Evolutionary conservation across 2,113 vertebrate genomes (phyloP).

Genomic region (Carassius gibelio): DNA sequence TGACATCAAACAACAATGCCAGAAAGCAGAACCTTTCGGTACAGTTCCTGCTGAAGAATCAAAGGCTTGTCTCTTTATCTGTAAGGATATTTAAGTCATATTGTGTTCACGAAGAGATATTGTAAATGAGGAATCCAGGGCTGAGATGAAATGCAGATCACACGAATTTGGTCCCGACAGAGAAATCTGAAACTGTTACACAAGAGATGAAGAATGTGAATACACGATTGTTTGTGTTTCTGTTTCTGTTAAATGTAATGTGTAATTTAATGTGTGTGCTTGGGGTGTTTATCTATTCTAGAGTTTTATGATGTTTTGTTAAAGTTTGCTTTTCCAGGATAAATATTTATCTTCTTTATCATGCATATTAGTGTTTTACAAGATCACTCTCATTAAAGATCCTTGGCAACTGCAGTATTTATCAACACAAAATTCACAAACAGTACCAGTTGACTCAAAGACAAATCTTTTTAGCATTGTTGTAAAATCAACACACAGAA

Average conservation of each 20-base stretch:
- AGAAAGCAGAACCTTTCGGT: not conserved
- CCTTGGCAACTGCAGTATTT: too few species aligned
- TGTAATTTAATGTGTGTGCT: not conserved
- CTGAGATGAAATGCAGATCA: not conserved
- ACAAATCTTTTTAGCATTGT: too few species aligned
- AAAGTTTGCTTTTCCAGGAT: not conserved
- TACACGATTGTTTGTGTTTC: not conserved
- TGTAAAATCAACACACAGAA: too few species aligned
- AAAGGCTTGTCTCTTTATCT: not conserved
- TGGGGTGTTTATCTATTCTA: not conserved
- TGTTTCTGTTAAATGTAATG: not conserved
- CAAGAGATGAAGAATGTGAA: not conserved
- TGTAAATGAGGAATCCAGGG: not conserved
- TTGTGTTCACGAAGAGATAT: not conserved
- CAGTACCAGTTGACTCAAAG: too few species aligned
- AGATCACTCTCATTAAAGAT: not conserved
- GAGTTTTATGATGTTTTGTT: not conserved
- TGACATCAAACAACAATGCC: not conserved
- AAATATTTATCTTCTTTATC: not conserved
- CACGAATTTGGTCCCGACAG: not conserved
- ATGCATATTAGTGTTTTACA: not conserved
- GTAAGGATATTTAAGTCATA: not conserved
- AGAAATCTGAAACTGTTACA: not conserved
- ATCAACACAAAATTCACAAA: too few species aligned
- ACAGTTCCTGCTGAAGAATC: not conserved